Evolutionary conservation across 2,888 invertebrate genomes (phyloP), one percentile per base, ranked within the genome.

Genomic region (Leistus spinibarbis): DNA sequence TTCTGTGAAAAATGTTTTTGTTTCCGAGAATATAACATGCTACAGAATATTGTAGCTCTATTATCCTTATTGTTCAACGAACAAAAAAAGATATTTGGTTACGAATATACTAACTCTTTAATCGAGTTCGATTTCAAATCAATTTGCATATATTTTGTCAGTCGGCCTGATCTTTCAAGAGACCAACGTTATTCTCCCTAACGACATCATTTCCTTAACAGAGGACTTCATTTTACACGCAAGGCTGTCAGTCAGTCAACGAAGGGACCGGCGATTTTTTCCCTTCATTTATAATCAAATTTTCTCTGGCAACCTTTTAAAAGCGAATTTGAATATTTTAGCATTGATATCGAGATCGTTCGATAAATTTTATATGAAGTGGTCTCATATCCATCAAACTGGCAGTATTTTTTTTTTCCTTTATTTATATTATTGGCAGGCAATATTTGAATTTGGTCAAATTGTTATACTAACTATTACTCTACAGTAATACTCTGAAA

Each of bases 71-170:
- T n/a, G n/a, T n/a, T n/a, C n/a, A n/a, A n/a, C n/a, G 53, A 17
- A 20, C 40, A n/a, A n/a, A 62, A 22, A 69, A 69, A 62, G 53
- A 62, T 27, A 16, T 69, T 57, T 69, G 20, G 67, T 17, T 27
- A 40, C 20, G 53, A 54, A 64, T 53, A 64, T 64, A 71, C 54
- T 53, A 64, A 63, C 71, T 54, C 63, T 19, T 71, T 71, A 64
- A 71, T 71, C 54, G 64, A 63, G 54, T 71, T 70, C 71, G 64
- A 71, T 71, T 64, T 71, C 23, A 20, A 64, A 71, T 71, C 71
- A 71, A 71, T 71, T 71, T 71, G 64, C 71, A 71, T 71, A 64
- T 22, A 71, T 71, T 71, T 64, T 54, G 62, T 22, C 54, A 13
- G 57, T 24, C 69, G 60, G 5, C 60, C 17, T 3, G 3, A 19